Conservation (phyloP, 2,888 invertebrate species). For the Neoitamus cyanurus region DNA sequence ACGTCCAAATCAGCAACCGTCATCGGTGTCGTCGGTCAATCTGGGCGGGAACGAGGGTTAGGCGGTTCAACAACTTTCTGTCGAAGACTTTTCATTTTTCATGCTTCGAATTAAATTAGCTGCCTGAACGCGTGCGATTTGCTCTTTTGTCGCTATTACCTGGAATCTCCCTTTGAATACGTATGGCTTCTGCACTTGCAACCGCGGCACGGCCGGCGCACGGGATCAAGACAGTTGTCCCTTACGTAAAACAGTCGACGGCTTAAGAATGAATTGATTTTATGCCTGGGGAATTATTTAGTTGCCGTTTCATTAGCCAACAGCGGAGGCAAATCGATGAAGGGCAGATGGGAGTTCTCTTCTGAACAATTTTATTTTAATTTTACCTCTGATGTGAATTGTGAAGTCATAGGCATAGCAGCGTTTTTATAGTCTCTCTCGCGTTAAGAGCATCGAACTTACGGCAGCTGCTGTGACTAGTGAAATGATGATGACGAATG, state of each 20-base stretch:
- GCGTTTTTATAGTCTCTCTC: no score
- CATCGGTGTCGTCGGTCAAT: no score
- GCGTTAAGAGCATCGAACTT: background rate
- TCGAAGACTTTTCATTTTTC: background rate
- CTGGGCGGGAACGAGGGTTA: background rate
- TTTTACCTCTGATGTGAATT: background rate
- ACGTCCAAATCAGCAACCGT: background rate
- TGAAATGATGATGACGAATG: background rate
- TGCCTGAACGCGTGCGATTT: background rate
- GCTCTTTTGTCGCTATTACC: background rate
- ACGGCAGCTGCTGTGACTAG: background rate
- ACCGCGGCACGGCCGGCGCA: background rate
- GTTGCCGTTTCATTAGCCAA: background rate
- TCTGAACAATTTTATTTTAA: background rate
- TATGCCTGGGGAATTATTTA: background rate
- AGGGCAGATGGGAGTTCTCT: background rate
- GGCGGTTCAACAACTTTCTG: conserved; percentile 19
- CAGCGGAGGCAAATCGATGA: background rate
- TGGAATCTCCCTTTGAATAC: background rate
- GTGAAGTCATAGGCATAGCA: no score
- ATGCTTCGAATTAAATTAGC: background rate
- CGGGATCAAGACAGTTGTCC: background rate
- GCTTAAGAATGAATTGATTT: background rate
- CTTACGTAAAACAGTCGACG: background rate
- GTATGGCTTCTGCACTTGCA: background rate